Evolutionary conservation across 2,888 invertebrate species (phyloP), one percentile per base, ranked within the genome.

Genomic region (Amblyjoppa proteus): DNA sequence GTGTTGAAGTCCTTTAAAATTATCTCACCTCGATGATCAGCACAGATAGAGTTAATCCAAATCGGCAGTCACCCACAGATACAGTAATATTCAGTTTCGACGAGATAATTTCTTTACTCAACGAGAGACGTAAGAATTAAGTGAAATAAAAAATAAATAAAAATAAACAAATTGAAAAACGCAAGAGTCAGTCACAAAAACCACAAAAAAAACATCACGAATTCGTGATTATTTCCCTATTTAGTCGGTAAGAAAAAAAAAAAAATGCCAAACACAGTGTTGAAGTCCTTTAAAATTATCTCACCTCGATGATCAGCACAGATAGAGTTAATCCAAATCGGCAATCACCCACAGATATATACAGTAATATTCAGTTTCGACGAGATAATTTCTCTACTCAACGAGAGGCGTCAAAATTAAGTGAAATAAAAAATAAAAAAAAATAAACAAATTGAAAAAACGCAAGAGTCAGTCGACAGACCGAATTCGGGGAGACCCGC

Each of bases 401-500:
- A 11, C 11, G 1, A 28, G 28, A 13, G 28, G 11, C 9, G n/a
- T 25, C 41, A 64, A 38, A 56, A 66, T 16, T 41, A 38, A 73
- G 28, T 20, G 53, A 20, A 51, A 77, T 58, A 56, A 66, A 73
- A 51, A 28, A 6, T 28, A 66, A 34, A 49, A 16, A 71, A 56
- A 61, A 53, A 68, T 58, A 70, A 84, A 81, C 11, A 58, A 49
- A 25, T n/a, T 28, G 45, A 61, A 13, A 25, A 3, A 16, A 4
- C 45, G 56, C 2, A 51, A 58, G 71, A 49, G 73, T 74, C 58
- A 20, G 70, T 71, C 38, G 68, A 74, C 75, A 31, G 73, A 69
- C 64, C 51, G 73, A 51, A 75, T 68, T 76, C 81, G 87, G 79
- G 82, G 83, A 81, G 87, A 89, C 87, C 88, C 87, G 88, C 82